Conservation (phyloP, 2,888 invertebrate genomes). For the Argynnis bischoffii region DNA sequence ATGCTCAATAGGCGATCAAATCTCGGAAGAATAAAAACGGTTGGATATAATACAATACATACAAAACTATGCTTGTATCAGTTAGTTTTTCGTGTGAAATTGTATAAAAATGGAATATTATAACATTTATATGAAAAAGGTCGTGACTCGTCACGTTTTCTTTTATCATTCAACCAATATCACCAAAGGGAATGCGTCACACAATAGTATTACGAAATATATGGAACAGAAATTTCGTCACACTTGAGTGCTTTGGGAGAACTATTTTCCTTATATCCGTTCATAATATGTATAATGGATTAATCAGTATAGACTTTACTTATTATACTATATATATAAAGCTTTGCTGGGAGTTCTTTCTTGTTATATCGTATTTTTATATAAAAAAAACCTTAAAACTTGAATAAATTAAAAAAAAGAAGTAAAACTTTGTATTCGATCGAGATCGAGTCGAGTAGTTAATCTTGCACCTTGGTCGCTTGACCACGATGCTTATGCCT, state of each 20-base stretch:
- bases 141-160: conserved; percentile 2
- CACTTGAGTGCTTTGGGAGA: neutral
- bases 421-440: too few relatives aligned
- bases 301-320: too few relatives aligned
- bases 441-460: too few relatives aligned
- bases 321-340: too few relatives aligned
- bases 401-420: too few relatives aligned
- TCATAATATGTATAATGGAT: neutral
- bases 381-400: too few relatives aligned
- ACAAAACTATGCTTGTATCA: neutral
- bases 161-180: conserved; percentile 13
- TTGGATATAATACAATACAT: neutral
- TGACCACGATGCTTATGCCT: too few relatives aligned
- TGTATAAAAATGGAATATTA: conserved; percentile 17
- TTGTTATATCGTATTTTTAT: too few relatives aligned
- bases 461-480: too few relatives aligned
- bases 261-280: neutral
- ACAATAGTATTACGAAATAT: conserved; percentile 25
- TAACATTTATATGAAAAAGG: conserved; percentile 2
- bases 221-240: conserved; percentile 3
- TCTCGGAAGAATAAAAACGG: neutral
- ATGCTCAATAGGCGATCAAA: neutral
- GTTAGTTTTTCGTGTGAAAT: neutral
- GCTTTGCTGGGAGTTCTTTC: too few relatives aligned
- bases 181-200: conserved; percentile 14